Evolutionary conservation across 2,113 vertebrate species (phyloP).

Genomic region (Sander vitreus): DNA sequence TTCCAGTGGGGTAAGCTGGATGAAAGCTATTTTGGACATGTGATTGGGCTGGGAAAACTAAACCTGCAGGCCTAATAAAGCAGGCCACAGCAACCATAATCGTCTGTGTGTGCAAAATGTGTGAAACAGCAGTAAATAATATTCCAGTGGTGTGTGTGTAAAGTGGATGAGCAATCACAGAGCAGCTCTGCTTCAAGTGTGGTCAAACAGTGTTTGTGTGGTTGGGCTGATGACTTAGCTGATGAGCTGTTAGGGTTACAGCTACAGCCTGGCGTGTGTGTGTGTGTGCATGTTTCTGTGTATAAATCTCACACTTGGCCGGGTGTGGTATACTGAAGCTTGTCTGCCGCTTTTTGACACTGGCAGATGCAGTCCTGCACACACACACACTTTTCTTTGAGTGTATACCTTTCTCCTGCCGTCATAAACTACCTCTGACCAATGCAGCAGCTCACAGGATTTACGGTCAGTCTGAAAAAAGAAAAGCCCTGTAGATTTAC

Average conservation of each 20-base stretch:
- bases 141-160: slow-evolving; percentile 43
- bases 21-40: slow-evolving; percentile 15
- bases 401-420: slow-evolving; percentile 76
- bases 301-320: slow-evolving; percentile 41
- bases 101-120: slow-evolving; percentile 50
- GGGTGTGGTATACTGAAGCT: slow-evolving; percentile 10
- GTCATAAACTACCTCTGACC: slow-evolving; percentile 70
- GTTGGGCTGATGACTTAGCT: slow-evolving; percentile 70
- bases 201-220: slow-evolving; percentile 72
- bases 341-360: slow-evolving; percentile 33
- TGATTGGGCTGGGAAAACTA: slow-evolving; percentile 26
- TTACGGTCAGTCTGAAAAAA: slow-evolving; percentile 57
- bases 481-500: slow-evolving; percentile 68
- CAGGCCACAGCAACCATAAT: slow-evolving; percentile 43
- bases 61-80: slow-evolving; percentile 42
- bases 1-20: background rate
- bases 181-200: slow-evolving; percentile 63
- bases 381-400: slow-evolving; percentile 75
- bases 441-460: slow-evolving; percentile 65
- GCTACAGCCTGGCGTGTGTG: slow-evolving; percentile 31
- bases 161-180: slow-evolving; percentile 56
- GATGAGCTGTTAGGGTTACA: slow-evolving; percentile 68
- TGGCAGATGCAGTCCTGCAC: slow-evolving; percentile 59
- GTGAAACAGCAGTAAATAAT: slow-evolving; percentile 62
- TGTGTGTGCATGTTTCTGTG: slow-evolving; percentile 23